These are phyloP conservation scores for Sterna hirundo DNA, from an alignment of 2,113 vertebrate species.

Conservation along the genomic window DNA sequence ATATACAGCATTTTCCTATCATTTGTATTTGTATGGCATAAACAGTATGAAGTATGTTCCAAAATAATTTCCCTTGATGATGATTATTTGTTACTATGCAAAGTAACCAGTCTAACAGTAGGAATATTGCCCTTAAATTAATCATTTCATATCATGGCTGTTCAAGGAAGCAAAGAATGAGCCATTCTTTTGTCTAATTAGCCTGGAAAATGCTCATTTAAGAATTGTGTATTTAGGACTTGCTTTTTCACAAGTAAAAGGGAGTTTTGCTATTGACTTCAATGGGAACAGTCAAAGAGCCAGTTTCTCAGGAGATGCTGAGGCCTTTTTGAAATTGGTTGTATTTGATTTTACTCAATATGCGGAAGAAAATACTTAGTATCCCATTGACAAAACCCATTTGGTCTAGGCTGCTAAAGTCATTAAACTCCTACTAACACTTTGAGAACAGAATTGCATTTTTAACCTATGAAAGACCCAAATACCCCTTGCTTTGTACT, in stretches of 20 bases:
- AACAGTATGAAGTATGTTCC: background rate
- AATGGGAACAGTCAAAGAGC: background rate
- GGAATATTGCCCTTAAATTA: background rate
- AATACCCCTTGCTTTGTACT: background rate
- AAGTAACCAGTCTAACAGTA: background rate
- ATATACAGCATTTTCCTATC: background rate
- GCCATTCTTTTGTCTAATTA: background rate
- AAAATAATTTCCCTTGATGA: conserved; percentile 21
- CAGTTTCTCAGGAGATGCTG: background rate
- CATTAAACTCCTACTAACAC: background rate
- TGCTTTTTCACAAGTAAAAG: background rate
- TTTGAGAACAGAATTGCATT: background rate
- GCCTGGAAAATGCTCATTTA: background rate
- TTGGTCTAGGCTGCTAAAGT: background rate
- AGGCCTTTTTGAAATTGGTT: background rate
- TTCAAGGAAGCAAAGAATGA: background rate
- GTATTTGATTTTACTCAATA: background rate
- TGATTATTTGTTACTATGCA: background rate
- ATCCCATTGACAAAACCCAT: background rate
- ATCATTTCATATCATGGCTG: background rate
- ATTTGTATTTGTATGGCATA: background rate
- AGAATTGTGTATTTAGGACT: background rate
- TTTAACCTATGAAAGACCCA: background rate
- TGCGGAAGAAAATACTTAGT: background rate
- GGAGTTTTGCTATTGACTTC: background rate